These are phyloP conservation scores for Felis catus DNA, from an alignment of 2,113 vertebrate genomes.

Conservation along the genomic window F.catus_Fca126_mat1.0 CM031423.1:45448001-45448500, in stretches of 20 bases:
- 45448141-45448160: conserved; percentile 4
- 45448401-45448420: background rate
- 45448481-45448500: background rate
- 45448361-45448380: background rate
- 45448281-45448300: background rate
- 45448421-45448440: background rate
- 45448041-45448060: background rate
- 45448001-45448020: conserved; percentile 35
- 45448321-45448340: background rate
- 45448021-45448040: conserved; percentile 14
- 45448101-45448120: conserved; percentile 17
- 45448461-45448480: background rate
- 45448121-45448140: conserved; percentile 36
- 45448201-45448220: background rate
- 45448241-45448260: background rate
- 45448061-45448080: conserved; percentile 10
- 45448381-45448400: background rate
- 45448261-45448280: background rate
- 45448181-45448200: background rate
- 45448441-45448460: background rate
- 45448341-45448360: background rate
- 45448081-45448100: background rate
- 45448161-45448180: conserved; percentile 20
- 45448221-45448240: background rate
- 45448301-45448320: background rate